phyloP scores from a whole-genome alignment of 2,797 vertebrate species.

The Gila robusta region DNA sequence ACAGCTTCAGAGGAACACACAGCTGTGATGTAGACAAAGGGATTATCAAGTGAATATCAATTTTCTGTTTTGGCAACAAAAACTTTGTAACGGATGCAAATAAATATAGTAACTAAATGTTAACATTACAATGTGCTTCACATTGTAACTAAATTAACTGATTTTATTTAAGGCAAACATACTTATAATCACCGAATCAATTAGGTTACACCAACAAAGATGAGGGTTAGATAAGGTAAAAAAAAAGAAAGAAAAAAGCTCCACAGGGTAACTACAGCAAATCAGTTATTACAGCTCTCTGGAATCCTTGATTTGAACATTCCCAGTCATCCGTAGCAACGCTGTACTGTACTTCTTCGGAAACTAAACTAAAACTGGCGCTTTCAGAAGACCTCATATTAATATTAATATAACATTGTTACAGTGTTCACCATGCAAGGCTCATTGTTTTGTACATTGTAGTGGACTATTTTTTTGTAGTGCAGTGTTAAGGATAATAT shows the following conservation, averaged over 20 bases:
- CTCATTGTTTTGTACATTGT: not conserved
- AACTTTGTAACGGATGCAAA: not conserved
- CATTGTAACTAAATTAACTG: not conserved
- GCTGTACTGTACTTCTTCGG: not conserved
- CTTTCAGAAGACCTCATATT: not conserved
- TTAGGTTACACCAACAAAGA: not conserved
- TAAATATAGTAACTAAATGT: not conserved
- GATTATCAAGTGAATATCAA: not conserved
- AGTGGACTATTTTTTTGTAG: not conserved
- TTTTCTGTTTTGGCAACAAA: not conserved
- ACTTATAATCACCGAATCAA: not conserved
- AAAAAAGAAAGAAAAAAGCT: not conserved
- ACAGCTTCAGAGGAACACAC: constrained; percentile 14
- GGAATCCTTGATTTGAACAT: not conserved
- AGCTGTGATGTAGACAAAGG: not conserved
- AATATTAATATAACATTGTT: not conserved
- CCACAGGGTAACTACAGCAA: not conserved
- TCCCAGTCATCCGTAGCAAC: not conserved
- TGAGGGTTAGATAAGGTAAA: not conserved
- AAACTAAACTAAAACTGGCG: not conserved
- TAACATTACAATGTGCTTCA: not conserved
- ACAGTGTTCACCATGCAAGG: not conserved
- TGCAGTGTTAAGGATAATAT: not conserved
- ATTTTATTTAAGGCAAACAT: not conserved
- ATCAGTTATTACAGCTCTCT: not conserved